A percentile compares a stretch with the other conserved stretches of the same genome.
Evolutionary conservation across 2,888 invertebrate genomes (phyloP).

Genomic region (Exocentrus adspersus): DNA sequence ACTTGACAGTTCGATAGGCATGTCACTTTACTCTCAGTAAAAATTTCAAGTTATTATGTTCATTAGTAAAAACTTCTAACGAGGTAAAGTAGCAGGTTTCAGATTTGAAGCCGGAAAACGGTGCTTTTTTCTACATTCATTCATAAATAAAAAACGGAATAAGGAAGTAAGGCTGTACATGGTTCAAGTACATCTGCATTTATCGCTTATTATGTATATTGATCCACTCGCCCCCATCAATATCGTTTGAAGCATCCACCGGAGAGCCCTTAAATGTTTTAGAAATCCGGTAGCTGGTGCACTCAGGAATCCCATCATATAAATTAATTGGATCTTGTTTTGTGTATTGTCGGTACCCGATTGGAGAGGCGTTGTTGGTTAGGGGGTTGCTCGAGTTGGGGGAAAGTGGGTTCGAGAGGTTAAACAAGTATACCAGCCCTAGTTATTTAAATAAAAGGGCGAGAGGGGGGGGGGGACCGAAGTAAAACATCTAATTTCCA

Average conservation of each 20-base stretch:
- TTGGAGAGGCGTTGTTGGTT: not conserved
- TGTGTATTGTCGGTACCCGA: constrained; percentile 13
- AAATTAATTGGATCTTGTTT: constrained; percentile 24
- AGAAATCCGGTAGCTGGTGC: not conserved
- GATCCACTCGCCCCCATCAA: not conserved
- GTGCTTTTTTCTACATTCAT: no score
- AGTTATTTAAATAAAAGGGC: constrained; percentile 8
- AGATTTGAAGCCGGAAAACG: no score
- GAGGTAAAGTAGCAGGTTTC: no score
- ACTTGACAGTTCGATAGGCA: no score
- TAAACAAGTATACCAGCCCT: not conserved
- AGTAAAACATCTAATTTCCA: constrained; percentile 20
- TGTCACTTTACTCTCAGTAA: no score
- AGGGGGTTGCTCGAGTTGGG: not conserved
- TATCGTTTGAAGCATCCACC: not conserved
- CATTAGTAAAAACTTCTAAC: no score
- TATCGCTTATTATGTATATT: not conserved
- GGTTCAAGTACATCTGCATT: no score
- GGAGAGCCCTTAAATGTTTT: not conserved
- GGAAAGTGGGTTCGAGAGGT: not conserved
- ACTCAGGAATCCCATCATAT: constrained; percentile 15
- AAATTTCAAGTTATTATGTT: no score
- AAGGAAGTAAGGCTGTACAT: no score
- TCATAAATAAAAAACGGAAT: no score
- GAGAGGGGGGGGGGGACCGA: not conserved